Conservation (phyloP, 2,113 vertebrate species). For the Chamaetylas fuelleborni region DNA sequence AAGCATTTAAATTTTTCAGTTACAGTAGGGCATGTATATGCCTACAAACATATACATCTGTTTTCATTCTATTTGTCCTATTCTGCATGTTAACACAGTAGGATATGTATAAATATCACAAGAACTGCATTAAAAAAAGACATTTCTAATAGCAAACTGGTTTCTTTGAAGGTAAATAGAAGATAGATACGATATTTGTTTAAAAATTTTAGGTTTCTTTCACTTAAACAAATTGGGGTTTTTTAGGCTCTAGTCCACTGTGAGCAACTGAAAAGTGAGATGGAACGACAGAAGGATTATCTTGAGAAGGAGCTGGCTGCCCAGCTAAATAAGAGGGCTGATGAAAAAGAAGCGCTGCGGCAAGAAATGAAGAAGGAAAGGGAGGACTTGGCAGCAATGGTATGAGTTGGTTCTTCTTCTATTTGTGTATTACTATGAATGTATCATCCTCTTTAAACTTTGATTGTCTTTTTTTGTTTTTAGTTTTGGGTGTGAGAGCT, state of each 20-base stretch:
- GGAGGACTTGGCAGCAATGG: conserved; percentile 76
- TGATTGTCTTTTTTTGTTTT: background rate
- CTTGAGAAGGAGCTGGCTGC: conserved; percentile 78
- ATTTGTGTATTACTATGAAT: background rate
- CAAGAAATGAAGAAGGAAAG: conserved; percentile 80
- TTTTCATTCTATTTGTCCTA: background rate
- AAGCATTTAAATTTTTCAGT: background rate
- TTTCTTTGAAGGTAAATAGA: background rate
- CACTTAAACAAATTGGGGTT: background rate
- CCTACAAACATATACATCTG: background rate
- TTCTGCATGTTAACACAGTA: background rate
- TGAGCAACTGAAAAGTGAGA: conserved; percentile 84
- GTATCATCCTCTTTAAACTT: background rate
- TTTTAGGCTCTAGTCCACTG: conserved; percentile 83
- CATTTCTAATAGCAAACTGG: background rate
- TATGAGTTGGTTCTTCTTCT: conserved; percentile 41
- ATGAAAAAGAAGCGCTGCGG: conserved; percentile 77
- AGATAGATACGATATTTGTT: background rate
- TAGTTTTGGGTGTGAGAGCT: background rate
- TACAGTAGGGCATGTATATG: background rate
- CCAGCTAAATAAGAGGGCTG: conserved; percentile 76
- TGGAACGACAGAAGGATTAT: conserved; percentile 79
- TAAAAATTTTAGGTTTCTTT: background rate
- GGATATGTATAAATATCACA: background rate
- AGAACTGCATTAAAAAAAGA: background rate